Conservation (phyloP, 2,113 vertebrate genomes). For the Scalopus aquaticus region DNA sequence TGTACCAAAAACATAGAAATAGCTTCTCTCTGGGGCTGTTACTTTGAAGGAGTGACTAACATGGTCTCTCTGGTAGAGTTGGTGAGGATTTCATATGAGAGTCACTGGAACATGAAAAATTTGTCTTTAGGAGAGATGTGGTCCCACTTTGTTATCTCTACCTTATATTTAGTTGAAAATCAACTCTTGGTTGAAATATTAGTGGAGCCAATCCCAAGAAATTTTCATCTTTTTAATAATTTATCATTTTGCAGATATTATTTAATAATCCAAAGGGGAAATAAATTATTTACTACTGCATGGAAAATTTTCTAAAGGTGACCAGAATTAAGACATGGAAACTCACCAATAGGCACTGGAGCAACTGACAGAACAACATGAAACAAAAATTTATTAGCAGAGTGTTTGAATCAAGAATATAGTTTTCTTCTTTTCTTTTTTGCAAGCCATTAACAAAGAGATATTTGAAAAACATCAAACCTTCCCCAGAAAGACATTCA, state of each 20-base stretch:
- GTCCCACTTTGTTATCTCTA: not conserved
- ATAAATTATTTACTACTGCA: not conserved
- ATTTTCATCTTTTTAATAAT: not conserved
- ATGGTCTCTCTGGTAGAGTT: not conserved
- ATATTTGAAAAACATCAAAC: not conserved
- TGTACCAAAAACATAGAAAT: not conserved
- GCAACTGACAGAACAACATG: constrained; percentile 53
- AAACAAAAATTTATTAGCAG: constrained; percentile 59
- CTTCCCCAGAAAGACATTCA: not conserved
- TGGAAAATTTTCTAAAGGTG: not conserved
- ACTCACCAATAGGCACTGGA: constrained; percentile 61
- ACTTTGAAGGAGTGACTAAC: not conserved
- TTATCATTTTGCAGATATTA: not conserved
- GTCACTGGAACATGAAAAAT: not conserved
- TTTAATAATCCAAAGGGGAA: not conserved
- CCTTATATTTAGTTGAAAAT: not conserved
- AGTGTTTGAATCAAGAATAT: not conserved
- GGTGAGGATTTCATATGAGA: not conserved
- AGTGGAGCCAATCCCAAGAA: not conserved
- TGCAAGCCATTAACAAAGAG: not conserved
- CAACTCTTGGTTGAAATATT: not conserved
- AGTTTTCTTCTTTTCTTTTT: not conserved
- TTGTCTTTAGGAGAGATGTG: not conserved
- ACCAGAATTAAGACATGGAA: not conserved
- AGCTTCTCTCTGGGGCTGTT: not conserved